These are phyloP conservation scores for Xiphorhynchus elegans DNA, from an alignment of 2,113 vertebrate species.

Conservation along the genomic window DNA sequence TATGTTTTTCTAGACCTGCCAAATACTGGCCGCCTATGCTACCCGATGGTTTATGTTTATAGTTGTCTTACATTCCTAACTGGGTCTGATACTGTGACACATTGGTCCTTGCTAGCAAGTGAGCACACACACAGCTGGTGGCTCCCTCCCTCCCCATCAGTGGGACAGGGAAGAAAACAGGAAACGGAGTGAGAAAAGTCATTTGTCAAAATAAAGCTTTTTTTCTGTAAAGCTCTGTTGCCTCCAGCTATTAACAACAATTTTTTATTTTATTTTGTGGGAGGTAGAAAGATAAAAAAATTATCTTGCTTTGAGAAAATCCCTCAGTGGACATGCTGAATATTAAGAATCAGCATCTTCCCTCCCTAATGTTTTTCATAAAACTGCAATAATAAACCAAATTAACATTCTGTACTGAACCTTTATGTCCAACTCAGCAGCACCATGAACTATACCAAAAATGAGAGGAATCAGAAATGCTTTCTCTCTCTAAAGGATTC, in stretches of 20 bases:
- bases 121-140: neutral
- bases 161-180: neutral
- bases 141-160: neutral
- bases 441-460: neutral
- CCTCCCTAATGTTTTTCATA: neutral
- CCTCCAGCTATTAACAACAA: neutral
- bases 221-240: neutral
- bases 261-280: neutral
- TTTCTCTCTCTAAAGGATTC: neutral
- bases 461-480: neutral
- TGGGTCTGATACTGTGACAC: neutral
- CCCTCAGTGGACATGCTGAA: neutral
- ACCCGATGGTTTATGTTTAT: fast-evolving
- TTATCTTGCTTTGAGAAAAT: neutral
- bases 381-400: neutral
- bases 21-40: neutral
- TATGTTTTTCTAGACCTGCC: neutral
- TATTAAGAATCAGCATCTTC: neutral
- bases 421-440: neutral
- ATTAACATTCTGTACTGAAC: neutral
- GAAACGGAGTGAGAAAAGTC: neutral
- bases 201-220: neutral
- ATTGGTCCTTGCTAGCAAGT: neutral
- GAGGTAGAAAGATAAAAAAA: neutral
- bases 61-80: neutral